Evolutionary conservation across 2,888 invertebrate species (phyloP), one percentile per base, ranked within the genome.

Genomic region (Meloe dianella): DNA sequence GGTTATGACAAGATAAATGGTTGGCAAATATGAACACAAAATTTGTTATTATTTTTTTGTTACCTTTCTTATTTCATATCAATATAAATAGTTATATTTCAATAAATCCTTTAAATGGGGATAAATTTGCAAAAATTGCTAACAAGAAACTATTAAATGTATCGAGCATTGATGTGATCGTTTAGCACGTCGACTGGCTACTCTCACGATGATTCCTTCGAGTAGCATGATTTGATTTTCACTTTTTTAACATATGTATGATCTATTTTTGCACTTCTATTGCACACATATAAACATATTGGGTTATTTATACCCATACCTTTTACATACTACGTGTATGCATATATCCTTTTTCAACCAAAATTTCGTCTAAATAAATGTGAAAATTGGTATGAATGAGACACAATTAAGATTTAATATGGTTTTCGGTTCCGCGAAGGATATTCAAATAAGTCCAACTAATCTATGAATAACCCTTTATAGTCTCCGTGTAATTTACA

Each of bases 1-100:
- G 78, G 78, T 78, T 78, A 76, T 75, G 80, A 79, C 80, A 80
- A 79, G 81, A 81, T 81, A 79, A 81, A 81, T 81, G 77, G 73
- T 75, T 65, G 63, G 51, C 67, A 72, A 74, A 77, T 75, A 79
- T 72, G 77, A 75, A 75, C 75, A 76, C 75, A 77, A 47, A 41
- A 1, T 32, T 32, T 32, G 10, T 32, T 32, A 1, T 32, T 1
- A 8, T 41, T 41, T 41, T 17, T 17, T 17, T 41, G 1, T 4
- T 12, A 35, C n/a, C 20, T 9, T 10, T 47, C 20, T 47, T 47
- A 20, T 22, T 22, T 47, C 47, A 10, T 22, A 20, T 47, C n/a
- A 10, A 38, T n/a, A 41, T 41, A 47, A 47, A 47, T 20, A 47
- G 75, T 73, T 77, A 76, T 77, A 77, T 78, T 77, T 76, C 76